Evolutionary conservation across 1,140 invertebrate genomes (phyloP).

Genomic region (Steinernema khuongi): DNA sequence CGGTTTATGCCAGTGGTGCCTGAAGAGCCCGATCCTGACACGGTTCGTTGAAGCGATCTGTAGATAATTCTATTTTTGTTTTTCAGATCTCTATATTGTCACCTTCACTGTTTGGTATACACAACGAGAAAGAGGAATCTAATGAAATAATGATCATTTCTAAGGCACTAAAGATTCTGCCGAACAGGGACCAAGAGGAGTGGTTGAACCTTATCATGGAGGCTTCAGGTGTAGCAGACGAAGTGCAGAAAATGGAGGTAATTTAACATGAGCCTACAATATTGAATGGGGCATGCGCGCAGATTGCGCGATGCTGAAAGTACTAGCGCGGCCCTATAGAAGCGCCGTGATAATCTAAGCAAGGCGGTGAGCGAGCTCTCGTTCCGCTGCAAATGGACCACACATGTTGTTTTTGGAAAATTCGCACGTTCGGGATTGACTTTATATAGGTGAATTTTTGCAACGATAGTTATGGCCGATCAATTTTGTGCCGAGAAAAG

Average conservation of each 20-base stretch:
- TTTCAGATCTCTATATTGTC: slow-evolving; percentile 38
- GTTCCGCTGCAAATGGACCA: no score
- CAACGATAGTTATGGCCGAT: no score
- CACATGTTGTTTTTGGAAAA: no score
- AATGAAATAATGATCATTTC: slow-evolving; percentile 41
- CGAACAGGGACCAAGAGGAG: slow-evolving; percentile 38
- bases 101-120: slow-evolving; percentile 43
- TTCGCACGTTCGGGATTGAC: no score
- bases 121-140: slow-evolving; percentile 39
- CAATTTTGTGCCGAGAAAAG: no score
- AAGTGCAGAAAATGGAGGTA: slow-evolving; percentile 33
- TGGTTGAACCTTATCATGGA: slow-evolving; percentile 49
- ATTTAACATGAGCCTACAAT: neutral
- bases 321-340: no score
- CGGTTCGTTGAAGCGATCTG: neutral
- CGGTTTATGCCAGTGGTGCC: slow-evolving; percentile 38
- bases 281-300: no score
- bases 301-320: no score
- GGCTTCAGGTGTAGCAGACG: slow-evolving; percentile 43
- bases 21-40: slow-evolving; percentile 30
- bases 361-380: no score
- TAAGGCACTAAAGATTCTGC: slow-evolving; percentile 39
- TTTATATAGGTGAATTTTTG: no score
- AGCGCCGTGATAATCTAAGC: no score
- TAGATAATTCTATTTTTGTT: neutral